A percentile compares a stretch with the other conserved stretches of the same genome.
Evolutionary conservation across 1,140 invertebrate genomes (phyloP).

Genomic region (Pseudomyrmex cubaensis): DNA sequence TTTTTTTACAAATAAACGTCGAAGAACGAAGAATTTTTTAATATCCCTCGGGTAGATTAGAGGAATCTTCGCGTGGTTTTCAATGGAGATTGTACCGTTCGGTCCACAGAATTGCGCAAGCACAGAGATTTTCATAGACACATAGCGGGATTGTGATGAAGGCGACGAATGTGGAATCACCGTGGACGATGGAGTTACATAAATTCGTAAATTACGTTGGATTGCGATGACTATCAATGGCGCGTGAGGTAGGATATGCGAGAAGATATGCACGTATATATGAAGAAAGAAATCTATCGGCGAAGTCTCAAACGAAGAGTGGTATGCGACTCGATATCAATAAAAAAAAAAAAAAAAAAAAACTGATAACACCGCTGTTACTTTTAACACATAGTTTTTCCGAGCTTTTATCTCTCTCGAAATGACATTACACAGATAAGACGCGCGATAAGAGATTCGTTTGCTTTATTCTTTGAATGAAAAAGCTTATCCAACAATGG

Average conservation of each 20-base stretch:
- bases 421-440: slow-evolving; percentile 14
- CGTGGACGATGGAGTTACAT: slow-evolving; percentile 4
- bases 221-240: background rate
- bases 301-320: background rate
- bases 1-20: too few species aligned
- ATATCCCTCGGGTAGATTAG: background rate
- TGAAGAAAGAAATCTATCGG: background rate
- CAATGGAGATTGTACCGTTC: background rate
- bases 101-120: background rate
- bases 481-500: background rate
- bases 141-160: slow-evolving; percentile 9
- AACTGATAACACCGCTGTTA: slow-evolving; percentile 32
- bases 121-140: slow-evolving; percentile 26
- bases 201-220: background rate
- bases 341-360: background rate
- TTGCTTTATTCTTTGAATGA: background rate
- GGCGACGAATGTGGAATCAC: slow-evolving; percentile 16
- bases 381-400: slow-evolving; percentile 42
- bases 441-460: background rate
- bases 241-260: background rate
- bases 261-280: background rate
- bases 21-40: too few species aligned
- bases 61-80: background rate
- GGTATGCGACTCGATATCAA: slow-evolving; percentile 13
- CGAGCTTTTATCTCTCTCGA: background rate